phyloP scores from a whole-genome alignment of 2,888 invertebrate species.

The Autographa pulchrina region DNA sequence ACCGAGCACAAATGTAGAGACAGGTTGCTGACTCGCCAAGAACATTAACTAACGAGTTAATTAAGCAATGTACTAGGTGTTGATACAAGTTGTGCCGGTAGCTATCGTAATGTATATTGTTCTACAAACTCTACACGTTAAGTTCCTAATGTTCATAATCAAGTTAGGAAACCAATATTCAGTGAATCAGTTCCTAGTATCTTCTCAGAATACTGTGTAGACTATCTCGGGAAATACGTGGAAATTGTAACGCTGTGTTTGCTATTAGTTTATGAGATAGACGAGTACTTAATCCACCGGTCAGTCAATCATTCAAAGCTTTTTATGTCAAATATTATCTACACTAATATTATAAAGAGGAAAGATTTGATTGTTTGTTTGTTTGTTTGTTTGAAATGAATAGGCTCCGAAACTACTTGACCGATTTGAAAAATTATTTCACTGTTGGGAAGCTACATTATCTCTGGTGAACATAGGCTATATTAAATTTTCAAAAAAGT shows the following conservation, averaged over 20 bases:
- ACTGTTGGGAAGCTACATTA: no score
- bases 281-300: not conserved
- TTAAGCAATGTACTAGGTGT: conserved; percentile 41
- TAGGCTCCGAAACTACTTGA: no score
- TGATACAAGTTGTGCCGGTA: conserved; percentile 41
- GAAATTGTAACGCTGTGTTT: not conserved
- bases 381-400: no score
- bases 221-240: not conserved
- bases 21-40: conserved; percentile 30
- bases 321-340: not conserved
- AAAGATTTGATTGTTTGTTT: no score
- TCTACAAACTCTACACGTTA: conserved; percentile 5
- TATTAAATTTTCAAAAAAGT: no score
- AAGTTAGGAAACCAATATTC: conserved; percentile 3
- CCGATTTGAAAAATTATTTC: no score
- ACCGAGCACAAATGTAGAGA: conserved; percentile 13
- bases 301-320: not conserved
- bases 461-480: no score
- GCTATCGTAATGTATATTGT: conserved; percentile 35
- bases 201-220: not conserved
- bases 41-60: conserved; percentile 50
- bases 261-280: not conserved
- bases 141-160: conserved; percentile 8
- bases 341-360: no score
- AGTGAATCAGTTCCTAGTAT: conserved; percentile 5